Conservation (phyloP, 2,888 invertebrate genomes). For the Cephus rjabovi region DNA sequence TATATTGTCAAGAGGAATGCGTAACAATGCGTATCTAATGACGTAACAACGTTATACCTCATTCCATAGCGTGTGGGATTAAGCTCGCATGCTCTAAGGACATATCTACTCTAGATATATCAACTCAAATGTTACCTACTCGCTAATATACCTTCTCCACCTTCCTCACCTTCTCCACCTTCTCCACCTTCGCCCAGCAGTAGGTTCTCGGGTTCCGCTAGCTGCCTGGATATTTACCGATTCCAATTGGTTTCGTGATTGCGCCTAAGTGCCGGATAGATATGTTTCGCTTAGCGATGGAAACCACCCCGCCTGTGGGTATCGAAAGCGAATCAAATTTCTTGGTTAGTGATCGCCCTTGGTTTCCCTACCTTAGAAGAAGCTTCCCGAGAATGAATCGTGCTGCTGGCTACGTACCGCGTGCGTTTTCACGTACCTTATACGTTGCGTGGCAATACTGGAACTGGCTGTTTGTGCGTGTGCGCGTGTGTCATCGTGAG, state of each 20-base stretch:
- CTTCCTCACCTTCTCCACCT: neutral
- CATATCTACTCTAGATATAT: constrained; percentile 53
- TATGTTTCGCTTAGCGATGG: neutral
- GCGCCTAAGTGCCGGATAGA: constrained; percentile 52
- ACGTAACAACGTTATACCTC: neutral
- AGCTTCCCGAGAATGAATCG: neutral
- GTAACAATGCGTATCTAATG: neutral
- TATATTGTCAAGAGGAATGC: neutral
- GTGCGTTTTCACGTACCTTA: constrained; percentile 9
- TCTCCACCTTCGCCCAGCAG: no score
- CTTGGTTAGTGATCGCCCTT: neutral
- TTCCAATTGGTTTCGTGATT: constrained; percentile 63
- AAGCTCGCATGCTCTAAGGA: constrained; percentile 62
- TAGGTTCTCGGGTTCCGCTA: neutral
- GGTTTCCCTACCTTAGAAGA: neutral
- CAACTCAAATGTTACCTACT: constrained; percentile 25
- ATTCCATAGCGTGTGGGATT: neutral
- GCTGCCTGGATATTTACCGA: constrained; percentile 56
- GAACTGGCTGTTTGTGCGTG: neutral
- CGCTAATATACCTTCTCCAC: neutral
- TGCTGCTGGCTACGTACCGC: constrained; percentile 18
- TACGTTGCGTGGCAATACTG: neutral
- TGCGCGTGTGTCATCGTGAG: constrained; percentile 21
- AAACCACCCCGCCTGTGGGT: neutral
- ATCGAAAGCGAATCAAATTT: neutral